phyloP scores from a whole-genome alignment of 2,888 invertebrate species.

The Cerastis leucographa region DNA sequence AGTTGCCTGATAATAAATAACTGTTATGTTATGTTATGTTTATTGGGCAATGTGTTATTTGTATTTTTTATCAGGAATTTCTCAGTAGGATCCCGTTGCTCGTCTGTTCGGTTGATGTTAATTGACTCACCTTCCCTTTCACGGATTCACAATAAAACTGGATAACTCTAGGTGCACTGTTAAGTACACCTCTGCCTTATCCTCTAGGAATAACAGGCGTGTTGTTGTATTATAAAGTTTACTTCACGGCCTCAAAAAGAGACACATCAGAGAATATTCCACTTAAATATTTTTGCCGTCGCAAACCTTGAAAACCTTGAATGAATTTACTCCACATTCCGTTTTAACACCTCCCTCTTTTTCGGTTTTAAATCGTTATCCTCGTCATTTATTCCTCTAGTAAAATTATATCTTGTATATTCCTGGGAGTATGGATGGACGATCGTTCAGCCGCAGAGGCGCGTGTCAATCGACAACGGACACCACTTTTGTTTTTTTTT shows the following conservation, averaged over 20 bases:
- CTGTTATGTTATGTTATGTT: no score
- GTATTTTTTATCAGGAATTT: neutral
- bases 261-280: no score
- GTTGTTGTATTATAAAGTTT: neutral
- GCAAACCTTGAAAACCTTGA: neutral
- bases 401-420: conserved; percentile 35
- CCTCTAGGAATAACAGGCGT: neutral
- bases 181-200: neutral
- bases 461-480: conserved; percentile 74
- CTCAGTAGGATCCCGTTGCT: neutral
- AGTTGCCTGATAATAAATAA: no score
- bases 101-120: neutral
- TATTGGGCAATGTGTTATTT: neutral
- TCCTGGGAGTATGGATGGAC: conserved; percentile 51
- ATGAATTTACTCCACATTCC: neutral
- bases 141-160: neutral
- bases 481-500: conserved; percentile 68
- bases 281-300: neutral
- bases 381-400: conserved; percentile 16
- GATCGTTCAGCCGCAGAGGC: conserved; percentile 72
- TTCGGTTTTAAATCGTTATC: neutral
- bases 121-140: neutral
- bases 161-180: neutral
- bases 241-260: neutral
- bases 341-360: neutral